Evolutionary conservation across 2,797 vertebrate species (phyloP).

Genomic region (Melanotaenia pygmaea): DNA sequence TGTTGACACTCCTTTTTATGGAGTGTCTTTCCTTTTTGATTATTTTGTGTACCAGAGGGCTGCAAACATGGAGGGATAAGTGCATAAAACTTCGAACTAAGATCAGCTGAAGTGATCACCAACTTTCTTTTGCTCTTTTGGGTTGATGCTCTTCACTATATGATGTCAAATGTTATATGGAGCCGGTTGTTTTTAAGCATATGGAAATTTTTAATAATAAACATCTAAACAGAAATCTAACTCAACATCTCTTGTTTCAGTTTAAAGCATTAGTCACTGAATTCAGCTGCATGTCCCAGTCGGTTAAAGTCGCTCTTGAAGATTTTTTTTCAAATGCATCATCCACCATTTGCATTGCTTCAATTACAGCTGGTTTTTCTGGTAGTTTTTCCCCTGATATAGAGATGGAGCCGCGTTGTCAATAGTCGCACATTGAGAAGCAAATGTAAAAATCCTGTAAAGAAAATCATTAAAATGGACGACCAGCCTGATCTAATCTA

Average conservation of each 20-base stretch:
- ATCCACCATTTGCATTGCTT: neutral
- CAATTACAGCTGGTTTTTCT: constrained; percentile 3
- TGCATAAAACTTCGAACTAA: neutral
- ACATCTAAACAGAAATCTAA: constrained; percentile 1
- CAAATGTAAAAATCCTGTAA: constrained; percentile 45
- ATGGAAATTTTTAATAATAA: neutral
- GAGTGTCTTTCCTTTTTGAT: neutral
- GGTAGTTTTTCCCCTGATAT: neutral
- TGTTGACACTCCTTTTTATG: neutral
- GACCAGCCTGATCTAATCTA: constrained; percentile 56
- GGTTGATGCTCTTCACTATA: neutral
- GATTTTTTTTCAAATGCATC: neutral
- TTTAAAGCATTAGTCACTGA: neutral
- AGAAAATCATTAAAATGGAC: constrained; percentile 70
- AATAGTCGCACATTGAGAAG: constrained; percentile 9
- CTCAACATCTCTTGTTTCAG: neutral
- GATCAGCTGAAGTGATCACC: neutral
- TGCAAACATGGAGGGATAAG: no score
- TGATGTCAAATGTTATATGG: neutral
- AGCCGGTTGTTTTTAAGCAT: neutral
- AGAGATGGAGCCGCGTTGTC: neutral
- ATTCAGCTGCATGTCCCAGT: neutral
- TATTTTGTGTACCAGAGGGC: no score
- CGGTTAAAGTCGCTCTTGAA: neutral
- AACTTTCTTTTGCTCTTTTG: neutral